Conservation (phyloP, 2,113 vertebrate genomes). For the Clarias batrachus region DNA sequence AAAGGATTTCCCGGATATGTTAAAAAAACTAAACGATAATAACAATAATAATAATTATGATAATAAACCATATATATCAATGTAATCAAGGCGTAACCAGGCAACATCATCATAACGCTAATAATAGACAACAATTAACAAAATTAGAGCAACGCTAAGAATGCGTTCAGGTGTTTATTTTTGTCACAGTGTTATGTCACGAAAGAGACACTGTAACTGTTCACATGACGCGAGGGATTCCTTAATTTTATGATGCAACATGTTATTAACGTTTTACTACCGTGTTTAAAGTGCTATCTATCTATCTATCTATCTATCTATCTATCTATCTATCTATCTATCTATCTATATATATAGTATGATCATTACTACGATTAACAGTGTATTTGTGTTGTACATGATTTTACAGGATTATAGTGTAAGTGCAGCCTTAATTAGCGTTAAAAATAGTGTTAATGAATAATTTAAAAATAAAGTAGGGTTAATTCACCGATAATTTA, state of each 20-base stretch:
- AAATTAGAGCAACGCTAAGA: neutral
- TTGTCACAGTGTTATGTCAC: neutral
- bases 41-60: neutral
- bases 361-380: neutral
- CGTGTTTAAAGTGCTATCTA: neutral
- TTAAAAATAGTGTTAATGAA: neutral
- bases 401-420: neutral
- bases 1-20: neutral
- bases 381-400: neutral
- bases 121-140: neutral
- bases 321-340: too few species aligned
- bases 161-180: neutral
- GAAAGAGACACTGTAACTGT: neutral
- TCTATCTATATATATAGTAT: neutral
- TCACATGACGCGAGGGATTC: too few species aligned
- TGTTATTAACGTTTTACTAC: neutral
- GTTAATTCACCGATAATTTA: too few species aligned
- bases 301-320: too few species aligned
- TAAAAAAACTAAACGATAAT: neutral
- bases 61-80: neutral
- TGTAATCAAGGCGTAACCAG: neutral
- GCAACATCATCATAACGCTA: neutral
- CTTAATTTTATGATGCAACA: too few species aligned
- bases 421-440: neutral
- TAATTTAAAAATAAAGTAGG: neutral